Percentiles rank a stretch among this genome's conserved stretches.
phyloP scores from a whole-genome alignment of 92 coral and sea anemone species.

The Parazoanthus swiftii region DNA sequence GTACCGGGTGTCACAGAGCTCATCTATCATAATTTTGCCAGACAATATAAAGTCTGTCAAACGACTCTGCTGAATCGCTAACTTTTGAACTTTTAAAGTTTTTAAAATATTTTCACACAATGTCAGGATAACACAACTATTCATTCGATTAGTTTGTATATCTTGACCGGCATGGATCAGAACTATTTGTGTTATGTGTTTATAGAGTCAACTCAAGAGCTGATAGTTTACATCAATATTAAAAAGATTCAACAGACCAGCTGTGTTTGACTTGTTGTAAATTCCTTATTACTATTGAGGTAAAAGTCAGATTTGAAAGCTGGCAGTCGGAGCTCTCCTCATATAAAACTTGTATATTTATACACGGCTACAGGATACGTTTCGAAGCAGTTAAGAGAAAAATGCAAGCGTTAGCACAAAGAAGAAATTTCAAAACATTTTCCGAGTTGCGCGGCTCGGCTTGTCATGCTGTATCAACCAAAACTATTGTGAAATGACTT shows the following conservation, averaged over 20 bases:
- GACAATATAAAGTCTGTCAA: not conserved
- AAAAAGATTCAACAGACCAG: not conserved
- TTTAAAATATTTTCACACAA: no score
- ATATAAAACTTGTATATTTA: no score
- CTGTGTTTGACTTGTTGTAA: not conserved
- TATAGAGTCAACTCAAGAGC: not conserved
- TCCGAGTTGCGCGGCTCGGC: not conserved
- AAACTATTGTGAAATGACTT: no score
- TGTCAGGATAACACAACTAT: not conserved
- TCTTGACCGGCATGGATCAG: no score
- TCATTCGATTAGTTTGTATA: not conserved
- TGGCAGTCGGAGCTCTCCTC: not conserved
- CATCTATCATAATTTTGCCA: not conserved
- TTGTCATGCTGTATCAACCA: not conserved
- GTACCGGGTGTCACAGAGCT: not conserved
- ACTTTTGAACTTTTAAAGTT: not conserved
- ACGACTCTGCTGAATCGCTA: not conserved
- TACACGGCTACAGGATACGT: not conserved
- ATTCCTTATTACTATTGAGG: not conserved
- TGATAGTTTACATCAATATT: not conserved
- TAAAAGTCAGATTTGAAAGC: not conserved
- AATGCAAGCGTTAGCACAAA: no score
- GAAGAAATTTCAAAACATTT: not conserved
- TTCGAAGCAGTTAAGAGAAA: not conserved
- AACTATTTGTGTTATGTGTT: not conserved